phyloP scores from a whole-genome alignment of 2,888 invertebrate genomes.

The Caenorhabditis doughertyi region DNA sequence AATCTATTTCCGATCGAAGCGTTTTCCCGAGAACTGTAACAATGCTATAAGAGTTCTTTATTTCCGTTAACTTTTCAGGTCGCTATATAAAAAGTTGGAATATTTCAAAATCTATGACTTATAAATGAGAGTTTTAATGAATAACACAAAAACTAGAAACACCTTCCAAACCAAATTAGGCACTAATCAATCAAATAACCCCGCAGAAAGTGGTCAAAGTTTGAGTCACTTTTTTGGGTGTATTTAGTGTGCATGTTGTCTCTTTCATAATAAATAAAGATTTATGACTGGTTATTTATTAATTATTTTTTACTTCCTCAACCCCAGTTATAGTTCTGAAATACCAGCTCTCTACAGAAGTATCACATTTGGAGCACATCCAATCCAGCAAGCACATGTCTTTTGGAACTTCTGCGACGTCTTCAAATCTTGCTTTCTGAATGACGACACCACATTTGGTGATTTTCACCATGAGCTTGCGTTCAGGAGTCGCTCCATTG shows the following conservation, averaged over 20 bases:
- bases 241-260: too few species aligned
- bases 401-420: not conserved
- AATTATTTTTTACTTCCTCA: not conserved
- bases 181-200: too few species aligned
- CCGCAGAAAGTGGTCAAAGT: too few species aligned
- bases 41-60: too few species aligned
- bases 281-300: too few species aligned
- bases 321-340: conserved; percentile 9
- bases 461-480: conserved; percentile 8
- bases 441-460: conserved; percentile 33
- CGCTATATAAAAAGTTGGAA: too few species aligned
- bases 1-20: not conserved
- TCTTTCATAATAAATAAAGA: not conserved
- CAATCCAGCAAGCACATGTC: conserved; percentile 9
- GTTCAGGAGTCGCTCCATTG: not conserved
- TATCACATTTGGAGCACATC: conserved; percentile 37
- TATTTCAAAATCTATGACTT: too few species aligned
- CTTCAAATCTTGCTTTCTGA: conserved; percentile 12
- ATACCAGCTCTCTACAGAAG: conserved; percentile 35
- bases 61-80: too few species aligned
- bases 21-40: not conserved
- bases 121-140: too few species aligned
- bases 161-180: too few species aligned
- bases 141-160: too few species aligned
- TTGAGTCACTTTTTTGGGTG: too few species aligned